These are phyloP conservation scores for Cyphomyrus discorhynchus DNA, from an alignment of 2,113 vertebrate species.

Conservation along the genomic window DNA sequence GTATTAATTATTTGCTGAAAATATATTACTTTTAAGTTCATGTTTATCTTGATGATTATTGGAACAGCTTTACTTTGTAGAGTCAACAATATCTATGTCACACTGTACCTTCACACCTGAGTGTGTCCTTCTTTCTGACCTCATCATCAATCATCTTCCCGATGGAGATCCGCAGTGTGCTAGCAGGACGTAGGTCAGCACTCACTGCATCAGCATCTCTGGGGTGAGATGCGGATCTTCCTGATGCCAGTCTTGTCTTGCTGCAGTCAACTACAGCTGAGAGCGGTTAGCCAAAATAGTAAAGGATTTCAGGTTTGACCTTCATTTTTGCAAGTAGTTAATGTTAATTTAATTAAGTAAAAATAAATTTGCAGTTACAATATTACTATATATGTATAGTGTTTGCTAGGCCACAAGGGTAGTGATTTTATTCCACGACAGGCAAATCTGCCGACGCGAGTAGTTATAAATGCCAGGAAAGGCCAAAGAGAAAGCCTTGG, in stretches of 20 bases:
- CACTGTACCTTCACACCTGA: background rate
- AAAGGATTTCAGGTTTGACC: background rate
- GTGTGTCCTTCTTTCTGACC: conserved; percentile 44
- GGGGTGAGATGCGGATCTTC: conserved; percentile 81
- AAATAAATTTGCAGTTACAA: background rate
- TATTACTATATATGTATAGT: background rate
- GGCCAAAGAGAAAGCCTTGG: background rate
- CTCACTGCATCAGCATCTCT: conserved; percentile 78
- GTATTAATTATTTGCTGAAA: too few relatives aligned
- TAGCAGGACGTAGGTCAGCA: conserved; percentile 81
- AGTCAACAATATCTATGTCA: background rate
- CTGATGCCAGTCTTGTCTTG: conserved; percentile 28
- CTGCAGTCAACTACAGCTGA: background rate
- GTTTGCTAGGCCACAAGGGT: background rate
- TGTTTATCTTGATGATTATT: too few relatives aligned
- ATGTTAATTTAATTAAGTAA: background rate
- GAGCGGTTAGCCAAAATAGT: background rate
- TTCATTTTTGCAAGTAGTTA: background rate
- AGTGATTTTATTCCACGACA: background rate
- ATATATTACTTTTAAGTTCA: too few relatives aligned
- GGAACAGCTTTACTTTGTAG: too few relatives aligned
- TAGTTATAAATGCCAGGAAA: background rate
- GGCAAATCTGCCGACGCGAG: background rate
- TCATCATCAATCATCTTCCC: conserved; percentile 84
- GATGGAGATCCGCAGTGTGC: conserved; percentile 82